A percentile compares a stretch with the other conserved stretches of the same genome.
Evolutionary conservation across 2,797 vertebrate genomes (phyloP).

Genomic region (Poeciliopsis presidionis): DNA sequence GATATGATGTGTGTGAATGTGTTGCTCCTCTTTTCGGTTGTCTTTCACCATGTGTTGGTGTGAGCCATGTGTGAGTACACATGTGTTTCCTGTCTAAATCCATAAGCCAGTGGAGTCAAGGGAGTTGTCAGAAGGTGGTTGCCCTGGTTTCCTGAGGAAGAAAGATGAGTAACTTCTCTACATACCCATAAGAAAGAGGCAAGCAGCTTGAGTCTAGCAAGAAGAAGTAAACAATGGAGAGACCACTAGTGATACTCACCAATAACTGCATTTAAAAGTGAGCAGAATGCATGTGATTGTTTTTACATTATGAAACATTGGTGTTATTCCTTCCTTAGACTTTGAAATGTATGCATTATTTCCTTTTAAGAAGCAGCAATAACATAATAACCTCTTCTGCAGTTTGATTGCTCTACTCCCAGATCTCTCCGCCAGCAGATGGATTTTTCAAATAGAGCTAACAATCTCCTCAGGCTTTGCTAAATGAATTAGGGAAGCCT

Average conservation of each 20-base stretch:
- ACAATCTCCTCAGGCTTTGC: constrained; percentile 63
- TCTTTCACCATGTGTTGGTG: constrained; percentile 56
- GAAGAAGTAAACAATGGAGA: constrained; percentile 34
- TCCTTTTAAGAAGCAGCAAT: constrained; percentile 9
- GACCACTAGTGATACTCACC: constrained; percentile 7
- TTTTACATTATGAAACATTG: constrained; percentile 27
- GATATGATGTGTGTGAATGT: constrained; percentile 29
- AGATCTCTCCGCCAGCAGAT: constrained; percentile 59
- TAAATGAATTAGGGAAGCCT: constrained; percentile 76
- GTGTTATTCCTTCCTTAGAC: not conserved
- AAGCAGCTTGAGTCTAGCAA: constrained; percentile 40
- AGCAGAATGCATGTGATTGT: constrained; percentile 22
- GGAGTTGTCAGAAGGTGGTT: constrained; percentile 74
- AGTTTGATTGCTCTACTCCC: constrained; percentile 46
- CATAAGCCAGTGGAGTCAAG: constrained; percentile 64
- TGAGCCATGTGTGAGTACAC: constrained; percentile 44
- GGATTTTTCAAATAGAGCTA: constrained; percentile 63
- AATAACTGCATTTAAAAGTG: constrained; percentile 8
- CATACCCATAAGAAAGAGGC: constrained; percentile 49
- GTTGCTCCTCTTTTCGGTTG: constrained; percentile 39
- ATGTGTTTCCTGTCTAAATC: constrained; percentile 67
- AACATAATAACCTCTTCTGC: constrained; percentile 14
- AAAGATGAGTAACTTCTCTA: constrained; percentile 62
- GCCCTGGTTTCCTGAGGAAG: constrained; percentile 73
- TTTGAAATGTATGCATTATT: constrained; percentile 27